Evolutionary conservation across 2,888 invertebrate genomes (phyloP), one percentile per base, ranked within the genome.

Genomic region (Buathra laborator): DNA sequence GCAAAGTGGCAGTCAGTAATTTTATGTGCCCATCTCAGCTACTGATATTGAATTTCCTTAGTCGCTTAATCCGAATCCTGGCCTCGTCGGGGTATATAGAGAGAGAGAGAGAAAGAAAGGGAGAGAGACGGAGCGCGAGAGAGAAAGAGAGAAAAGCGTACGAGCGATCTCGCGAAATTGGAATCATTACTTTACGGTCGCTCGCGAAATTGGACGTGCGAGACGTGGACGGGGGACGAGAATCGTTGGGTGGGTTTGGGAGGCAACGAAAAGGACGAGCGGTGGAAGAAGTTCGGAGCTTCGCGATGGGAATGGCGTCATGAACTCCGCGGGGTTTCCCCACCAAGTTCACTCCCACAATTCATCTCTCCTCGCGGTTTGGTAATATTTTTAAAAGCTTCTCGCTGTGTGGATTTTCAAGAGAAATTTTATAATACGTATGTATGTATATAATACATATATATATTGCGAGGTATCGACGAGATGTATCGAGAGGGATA

Each of bases 31-130:
- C 92, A 93, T 93, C 93, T 92, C 92, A 93, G 93, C 93, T 91
- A 92, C 93, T 92, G 93, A 93, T 93, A 93, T 93, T 93, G 93
- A 93, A 93, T 93, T 93, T 93, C 92, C 91, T 92, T 91, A 92
- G 92, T 92, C 92, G 92, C 92, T 92, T 92, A 92, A 93, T 93
- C 93, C 92, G 86, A 92, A 92, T 93, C 90, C 90, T 66, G 85
- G 81, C 85, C 71, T 90, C 88, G 90, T 89, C 56, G 83, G 72
- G 82, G 37, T 37, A 37, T 37, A 37, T 9, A 37, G 2, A 37
- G 6, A 0, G 37, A 77, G 70, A 76, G 64, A 56, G 81, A 62
- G 51, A 56, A 66, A 44, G 64, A 48, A 46, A 32, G 59, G 74
- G 9, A 83, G 51, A 24, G 86, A 66, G 46, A 68, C 44, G 3